Percentiles rank a stretch among this genome's conserved stretches.
These are phyloP conservation scores for Pinna nobilis DNA, from an alignment of 1,140 invertebrate species.

Conservation along the genomic window DNA sequence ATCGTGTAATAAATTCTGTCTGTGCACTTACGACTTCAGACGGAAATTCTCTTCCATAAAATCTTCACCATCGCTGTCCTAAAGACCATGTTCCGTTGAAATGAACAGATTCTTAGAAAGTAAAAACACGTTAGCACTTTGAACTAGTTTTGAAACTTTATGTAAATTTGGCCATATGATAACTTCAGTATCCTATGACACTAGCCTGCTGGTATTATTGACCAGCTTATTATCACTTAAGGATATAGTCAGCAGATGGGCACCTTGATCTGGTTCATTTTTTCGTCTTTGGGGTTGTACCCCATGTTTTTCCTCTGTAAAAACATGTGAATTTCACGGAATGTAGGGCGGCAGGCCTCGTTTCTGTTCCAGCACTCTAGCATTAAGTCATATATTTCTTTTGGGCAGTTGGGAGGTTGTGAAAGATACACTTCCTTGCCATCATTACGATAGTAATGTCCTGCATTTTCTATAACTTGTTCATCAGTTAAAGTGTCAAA, in stretches of 20 bases:
- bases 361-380: slow-evolving; percentile 94
- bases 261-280: slow-evolving; percentile 68
- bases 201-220: too few species aligned
- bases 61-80: too few species aligned
- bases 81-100: too few species aligned
- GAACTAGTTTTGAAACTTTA: too few species aligned
- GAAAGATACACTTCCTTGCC: slow-evolving; percentile 64
- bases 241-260: slow-evolving; percentile 68
- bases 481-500: slow-evolving; percentile 86
- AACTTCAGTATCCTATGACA: too few species aligned
- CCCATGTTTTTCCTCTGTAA: slow-evolving; percentile 92
- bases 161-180: too few species aligned
- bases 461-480: slow-evolving; percentile 83
- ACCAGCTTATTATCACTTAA: too few species aligned
- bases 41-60: too few species aligned
- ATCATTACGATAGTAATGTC: slow-evolving; percentile 70
- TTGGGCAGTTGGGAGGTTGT: slow-evolving; percentile 69
- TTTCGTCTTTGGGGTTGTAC: slow-evolving; percentile 72
- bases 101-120: too few species aligned
- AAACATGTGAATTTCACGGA: slow-evolving; percentile 93
- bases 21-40: too few species aligned
- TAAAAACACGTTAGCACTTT: too few species aligned
- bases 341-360: slow-evolving; percentile 84
- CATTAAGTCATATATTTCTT: slow-evolving; percentile 88
- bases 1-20: too few species aligned